phyloP scores from a whole-genome alignment of 1,140 invertebrate species.

The Magallana gigas region DNA sequence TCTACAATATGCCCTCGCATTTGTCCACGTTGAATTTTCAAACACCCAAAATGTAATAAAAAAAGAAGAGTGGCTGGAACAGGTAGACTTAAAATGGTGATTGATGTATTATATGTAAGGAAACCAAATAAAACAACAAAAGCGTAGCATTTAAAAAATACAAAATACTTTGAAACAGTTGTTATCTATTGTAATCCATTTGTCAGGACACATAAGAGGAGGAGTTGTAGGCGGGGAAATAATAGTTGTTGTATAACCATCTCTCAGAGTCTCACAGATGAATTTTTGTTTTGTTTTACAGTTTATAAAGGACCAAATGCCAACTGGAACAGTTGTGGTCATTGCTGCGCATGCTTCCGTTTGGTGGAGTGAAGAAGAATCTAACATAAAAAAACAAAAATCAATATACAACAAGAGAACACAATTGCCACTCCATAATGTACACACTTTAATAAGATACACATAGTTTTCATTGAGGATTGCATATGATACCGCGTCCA shows the following conservation, averaged over 20 bases:
- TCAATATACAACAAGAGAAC: too few relatives aligned
- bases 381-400: background rate
- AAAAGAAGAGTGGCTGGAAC: too few relatives aligned
- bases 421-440: too few relatives aligned
- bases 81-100: too few relatives aligned
- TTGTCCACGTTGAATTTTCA: background rate
- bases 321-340: background rate
- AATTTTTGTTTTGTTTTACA: background rate
- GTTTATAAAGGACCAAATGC: slow-evolving; percentile 3
- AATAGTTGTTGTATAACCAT: background rate
- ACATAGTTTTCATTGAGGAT: too few relatives aligned
- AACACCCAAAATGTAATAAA: background rate
- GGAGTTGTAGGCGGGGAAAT: background rate
- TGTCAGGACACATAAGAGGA: background rate
- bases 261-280: background rate
- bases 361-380: background rate
- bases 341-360: background rate
- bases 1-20: background rate
- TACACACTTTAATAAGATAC: too few relatives aligned
- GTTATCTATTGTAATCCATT: background rate
- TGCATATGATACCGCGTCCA: too few relatives aligned
- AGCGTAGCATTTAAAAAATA: too few relatives aligned
- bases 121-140: too few relatives aligned
- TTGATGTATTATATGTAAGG: too few relatives aligned
- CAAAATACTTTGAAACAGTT: background rate